Base-by-base conservation (phyloP, 2,797 vertebrate genomes). In the Anas capensis region DNA sequence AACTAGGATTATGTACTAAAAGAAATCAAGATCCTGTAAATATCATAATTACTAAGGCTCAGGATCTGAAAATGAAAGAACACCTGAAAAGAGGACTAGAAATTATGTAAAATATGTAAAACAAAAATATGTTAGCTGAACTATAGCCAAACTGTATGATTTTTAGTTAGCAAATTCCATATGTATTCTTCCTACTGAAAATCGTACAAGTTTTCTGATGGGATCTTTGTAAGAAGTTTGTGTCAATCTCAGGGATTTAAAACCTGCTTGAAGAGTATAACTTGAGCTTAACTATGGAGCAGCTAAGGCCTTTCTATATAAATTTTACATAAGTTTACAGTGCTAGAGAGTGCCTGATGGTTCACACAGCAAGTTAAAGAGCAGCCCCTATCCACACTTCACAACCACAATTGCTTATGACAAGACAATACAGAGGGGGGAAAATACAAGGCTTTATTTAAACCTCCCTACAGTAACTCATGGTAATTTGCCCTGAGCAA, bases 321-420 rank as follows among this genome's bases (percentile, higher is more conserved):
- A 79, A 95, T 96, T 94, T 94, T 93, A 85, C 76, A 91, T 72
- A 80, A 93, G 91, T 84, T 71, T 85, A 72, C 54, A 57, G 7
- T 81, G 61, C 84, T 60, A 79, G 65, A 79, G 68, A 16, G 53
- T 91, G 84, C 49, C 87, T 87, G 48, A 68, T 96, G 92, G 76
- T 82, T 93, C 89, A 88, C 64, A 48, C 34, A 64, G 86, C 65
- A 64, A 93, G 64, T 54, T 92, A 60, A 81, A 86, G 70, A 91
- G 71, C 65, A 82, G 53, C 71, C 69, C 77, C 46, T 87, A 36
- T 77, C 56, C 81, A 79, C 66, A 88, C 46, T 80, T 88, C 6
- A 2, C 62, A 87, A 75, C 44, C 42, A 60, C 88, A 87, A 81
- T 5, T 85, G 82, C 71, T 96, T 81, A 77, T 31, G 69, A 94